Evolutionary conservation across 2,888 invertebrate species (phyloP).

Genomic region (Tupiocoris notatus): DNA sequence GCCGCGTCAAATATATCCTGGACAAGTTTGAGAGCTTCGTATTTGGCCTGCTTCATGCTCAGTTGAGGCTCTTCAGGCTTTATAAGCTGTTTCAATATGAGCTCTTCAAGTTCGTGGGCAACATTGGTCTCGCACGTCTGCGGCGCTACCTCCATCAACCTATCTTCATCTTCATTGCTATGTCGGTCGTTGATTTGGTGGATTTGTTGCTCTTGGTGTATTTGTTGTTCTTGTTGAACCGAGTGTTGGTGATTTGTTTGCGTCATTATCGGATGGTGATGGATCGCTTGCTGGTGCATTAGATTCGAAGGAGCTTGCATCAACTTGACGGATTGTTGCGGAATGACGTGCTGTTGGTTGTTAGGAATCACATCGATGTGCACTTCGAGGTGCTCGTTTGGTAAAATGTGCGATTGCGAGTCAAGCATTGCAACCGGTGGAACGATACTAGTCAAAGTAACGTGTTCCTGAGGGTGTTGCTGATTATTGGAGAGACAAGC

Average conservation of each 20-base stretch:
- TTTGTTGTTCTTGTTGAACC: background rate
- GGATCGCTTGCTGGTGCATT: no score
- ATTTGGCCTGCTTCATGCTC: slow-evolving; percentile 24
- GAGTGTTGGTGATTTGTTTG: background rate
- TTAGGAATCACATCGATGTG: no score
- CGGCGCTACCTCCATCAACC: slow-evolving; percentile 8
- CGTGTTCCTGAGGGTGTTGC: background rate
- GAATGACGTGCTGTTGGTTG: background rate
- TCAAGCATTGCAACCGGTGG: background rate
- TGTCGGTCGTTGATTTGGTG: background rate
- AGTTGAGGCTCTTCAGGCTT: slow-evolving; percentile 5
- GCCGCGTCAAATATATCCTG: slow-evolving; percentile 34
- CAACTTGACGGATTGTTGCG: background rate
- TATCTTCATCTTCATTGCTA: slow-evolving; percentile 8
- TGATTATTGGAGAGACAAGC: no score
- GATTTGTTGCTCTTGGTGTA: background rate
- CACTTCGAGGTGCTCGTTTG: no score
- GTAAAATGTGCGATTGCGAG: background rate
- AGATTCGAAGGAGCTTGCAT: no score
- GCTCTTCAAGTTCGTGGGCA: slow-evolving; percentile 29
- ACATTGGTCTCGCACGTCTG: slow-evolving; percentile 24
- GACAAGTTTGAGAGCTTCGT: slow-evolving; percentile 23
- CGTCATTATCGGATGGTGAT: background rate
- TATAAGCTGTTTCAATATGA: slow-evolving; percentile 24
- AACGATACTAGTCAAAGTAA: background rate